A percentile compares a stretch with the other conserved stretches of the same genome.
Evolutionary conservation across 2,888 invertebrate species (phyloP).

Genomic region (Physocephala rufipes): DNA sequence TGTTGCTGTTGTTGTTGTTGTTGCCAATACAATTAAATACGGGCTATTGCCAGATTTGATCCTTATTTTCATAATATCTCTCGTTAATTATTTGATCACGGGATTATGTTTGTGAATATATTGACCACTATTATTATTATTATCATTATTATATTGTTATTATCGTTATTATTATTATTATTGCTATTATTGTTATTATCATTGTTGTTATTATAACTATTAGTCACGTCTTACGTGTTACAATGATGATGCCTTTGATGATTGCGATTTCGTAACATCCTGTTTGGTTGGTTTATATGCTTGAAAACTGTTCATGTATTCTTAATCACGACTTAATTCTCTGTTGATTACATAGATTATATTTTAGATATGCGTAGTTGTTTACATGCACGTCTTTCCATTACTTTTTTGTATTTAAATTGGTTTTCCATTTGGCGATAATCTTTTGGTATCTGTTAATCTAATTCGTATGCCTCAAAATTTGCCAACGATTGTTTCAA

Average conservation of each 20-base stretch:
- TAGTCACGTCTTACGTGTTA: too few relatives aligned
- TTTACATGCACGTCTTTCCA: too few relatives aligned
- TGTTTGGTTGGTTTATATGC: not conserved
- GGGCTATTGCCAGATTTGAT: not conserved
- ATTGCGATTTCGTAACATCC: not conserved
- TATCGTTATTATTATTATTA: not conserved
- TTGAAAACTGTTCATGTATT: not conserved
- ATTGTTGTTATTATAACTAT: not conserved
- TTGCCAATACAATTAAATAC: not conserved
- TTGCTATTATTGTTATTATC: not conserved
- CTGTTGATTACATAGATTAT: too few relatives aligned
- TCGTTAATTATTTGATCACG: not conserved
- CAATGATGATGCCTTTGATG: not conserved
- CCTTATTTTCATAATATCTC: too few relatives aligned
- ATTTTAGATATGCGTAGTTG: too few relatives aligned
- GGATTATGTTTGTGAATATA: not conserved
- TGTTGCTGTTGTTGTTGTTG: slow-evolving; percentile 20
- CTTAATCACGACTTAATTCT: too few relatives aligned
- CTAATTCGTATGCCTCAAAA: too few relatives aligned
- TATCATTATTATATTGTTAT: not conserved
- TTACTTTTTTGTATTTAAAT: too few relatives aligned
- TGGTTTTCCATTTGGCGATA: too few relatives aligned
- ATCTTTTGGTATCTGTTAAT: too few relatives aligned
- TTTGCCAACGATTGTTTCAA: too few relatives aligned
- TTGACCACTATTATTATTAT: not conserved